Conservation (phyloP, 1,140 invertebrate genomes). For the Dysdera silvatica region DNA sequence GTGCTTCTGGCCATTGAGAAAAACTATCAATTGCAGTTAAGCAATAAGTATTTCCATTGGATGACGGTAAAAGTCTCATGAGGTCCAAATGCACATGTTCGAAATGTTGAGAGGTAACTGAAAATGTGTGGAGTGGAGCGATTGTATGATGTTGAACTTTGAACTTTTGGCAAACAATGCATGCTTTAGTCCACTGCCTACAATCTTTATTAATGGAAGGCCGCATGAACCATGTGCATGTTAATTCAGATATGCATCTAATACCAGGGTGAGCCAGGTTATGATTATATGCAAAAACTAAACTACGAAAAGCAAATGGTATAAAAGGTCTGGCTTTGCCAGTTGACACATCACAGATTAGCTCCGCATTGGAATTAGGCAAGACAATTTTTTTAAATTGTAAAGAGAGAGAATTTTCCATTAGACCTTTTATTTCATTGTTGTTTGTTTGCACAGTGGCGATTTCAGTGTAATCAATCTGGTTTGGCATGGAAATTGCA, state of each 20-base stretch:
- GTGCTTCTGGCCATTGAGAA: conserved; percentile 45
- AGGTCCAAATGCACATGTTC: conserved; percentile 47
- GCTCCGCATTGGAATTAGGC: neutral
- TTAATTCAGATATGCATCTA: neutral
- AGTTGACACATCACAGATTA: conserved; percentile 19
- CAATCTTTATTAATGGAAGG: conserved; percentile 6
- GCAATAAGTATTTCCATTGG: conserved; percentile 39
- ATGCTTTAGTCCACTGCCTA: neutral
- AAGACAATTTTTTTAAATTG: neutral
- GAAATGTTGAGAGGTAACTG: conserved; percentile 34
- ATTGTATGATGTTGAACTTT: conserved; percentile 22
- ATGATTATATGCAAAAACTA: conserved; percentile 11
- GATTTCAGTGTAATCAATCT: conserved; percentile 5
- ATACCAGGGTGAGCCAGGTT: conserved; percentile 17
- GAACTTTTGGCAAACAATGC: conserved; percentile 17
- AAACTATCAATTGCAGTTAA: conserved; percentile 46
- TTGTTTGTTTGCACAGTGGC: conserved; percentile 13
- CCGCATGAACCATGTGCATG: conserved; percentile 13
- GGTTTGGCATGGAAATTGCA: neutral
- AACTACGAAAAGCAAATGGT: neutral
- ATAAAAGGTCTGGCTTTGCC: conserved; percentile 4
- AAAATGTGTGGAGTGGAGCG: conserved; percentile 12
- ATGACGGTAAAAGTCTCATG: conserved; percentile 44
- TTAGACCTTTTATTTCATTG: neutral
- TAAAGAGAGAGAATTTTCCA: neutral